phyloP scores from a whole-genome alignment of 2,113 vertebrate species.

The Peromyscus californicus region DNA sequence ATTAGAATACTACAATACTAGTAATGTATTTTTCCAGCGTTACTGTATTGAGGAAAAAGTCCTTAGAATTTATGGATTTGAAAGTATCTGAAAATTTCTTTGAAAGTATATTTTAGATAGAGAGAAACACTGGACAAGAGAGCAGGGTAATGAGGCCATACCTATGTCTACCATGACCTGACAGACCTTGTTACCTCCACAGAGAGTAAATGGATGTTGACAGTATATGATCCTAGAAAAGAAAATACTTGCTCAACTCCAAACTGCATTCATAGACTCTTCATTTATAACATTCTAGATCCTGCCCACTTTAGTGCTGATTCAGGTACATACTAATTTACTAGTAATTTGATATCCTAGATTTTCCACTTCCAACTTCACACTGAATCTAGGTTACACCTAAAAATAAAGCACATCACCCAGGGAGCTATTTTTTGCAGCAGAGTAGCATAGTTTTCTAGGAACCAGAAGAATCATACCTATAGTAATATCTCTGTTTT shows the following conservation, averaged over 20 bases:
- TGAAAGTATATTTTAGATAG: background rate
- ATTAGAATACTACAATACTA: background rate
- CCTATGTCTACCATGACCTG: background rate
- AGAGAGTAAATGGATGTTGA: background rate
- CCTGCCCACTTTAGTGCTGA: background rate
- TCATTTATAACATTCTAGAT: background rate
- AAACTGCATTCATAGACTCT: background rate
- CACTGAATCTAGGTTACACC: background rate
- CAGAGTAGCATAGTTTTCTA: background rate
- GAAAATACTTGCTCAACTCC: background rate
- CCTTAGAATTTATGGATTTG: background rate
- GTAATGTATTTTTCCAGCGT: background rate
- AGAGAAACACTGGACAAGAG: background rate
- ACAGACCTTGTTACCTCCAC: background rate
- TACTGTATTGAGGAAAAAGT: background rate
- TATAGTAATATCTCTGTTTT: background rate
- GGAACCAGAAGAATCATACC: background rate
- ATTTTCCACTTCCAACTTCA: background rate
- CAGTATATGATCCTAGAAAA: background rate
- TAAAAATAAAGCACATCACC: constrained; percentile 4
- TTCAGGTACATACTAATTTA: background rate
- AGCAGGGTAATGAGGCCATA: background rate
- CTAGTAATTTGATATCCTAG: background rate
- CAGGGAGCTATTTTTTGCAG: background rate
- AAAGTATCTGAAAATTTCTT: background rate